Evolutionary conservation across 2,888 invertebrate species (phyloP).

Genomic region (Napeogenes sylphis): DNA sequence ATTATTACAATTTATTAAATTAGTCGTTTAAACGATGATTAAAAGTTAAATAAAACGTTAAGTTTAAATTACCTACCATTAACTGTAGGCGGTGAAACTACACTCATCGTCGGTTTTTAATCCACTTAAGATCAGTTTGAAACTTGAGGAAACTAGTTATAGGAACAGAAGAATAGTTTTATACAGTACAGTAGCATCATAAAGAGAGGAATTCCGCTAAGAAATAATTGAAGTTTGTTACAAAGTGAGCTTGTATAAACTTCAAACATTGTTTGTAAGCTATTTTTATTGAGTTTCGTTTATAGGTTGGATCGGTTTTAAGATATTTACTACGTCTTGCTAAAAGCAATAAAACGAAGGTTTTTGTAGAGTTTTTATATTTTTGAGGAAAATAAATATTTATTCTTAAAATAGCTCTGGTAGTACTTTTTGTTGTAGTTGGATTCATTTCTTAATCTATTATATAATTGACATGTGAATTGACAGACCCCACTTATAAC

Average conservation of each 20-base stretch:
- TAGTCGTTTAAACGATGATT: no score
- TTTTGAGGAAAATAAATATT: no score
- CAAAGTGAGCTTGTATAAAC: not conserved
- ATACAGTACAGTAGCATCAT: not conserved
- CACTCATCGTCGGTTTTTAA: constrained; percentile 25
- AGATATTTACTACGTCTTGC: not conserved
- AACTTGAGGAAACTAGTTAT: constrained; percentile 4
- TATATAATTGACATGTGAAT: no score
- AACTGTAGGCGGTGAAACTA: constrained; percentile 13
- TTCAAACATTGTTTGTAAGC: not conserved
- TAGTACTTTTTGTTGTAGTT: no score
- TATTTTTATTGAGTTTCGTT: constrained; percentile 1
- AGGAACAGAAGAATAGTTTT: not conserved
- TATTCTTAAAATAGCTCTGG: constrained; percentile 1
- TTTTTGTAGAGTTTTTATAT: no score
- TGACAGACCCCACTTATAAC: no score
- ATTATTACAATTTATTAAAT: no score
- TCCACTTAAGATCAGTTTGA: constrained; percentile 8
- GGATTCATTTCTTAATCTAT: no score
- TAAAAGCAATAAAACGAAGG: not conserved
- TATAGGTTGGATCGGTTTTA: not conserved
- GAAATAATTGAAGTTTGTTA: constrained; percentile 3
- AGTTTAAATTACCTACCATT: not conserved
- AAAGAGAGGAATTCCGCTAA: not conserved
- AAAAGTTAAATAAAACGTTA: no score